These are phyloP conservation scores for Euthynnus affinis DNA, from an alignment of 2,797 vertebrate species.

Conservation along the genomic window DNA sequence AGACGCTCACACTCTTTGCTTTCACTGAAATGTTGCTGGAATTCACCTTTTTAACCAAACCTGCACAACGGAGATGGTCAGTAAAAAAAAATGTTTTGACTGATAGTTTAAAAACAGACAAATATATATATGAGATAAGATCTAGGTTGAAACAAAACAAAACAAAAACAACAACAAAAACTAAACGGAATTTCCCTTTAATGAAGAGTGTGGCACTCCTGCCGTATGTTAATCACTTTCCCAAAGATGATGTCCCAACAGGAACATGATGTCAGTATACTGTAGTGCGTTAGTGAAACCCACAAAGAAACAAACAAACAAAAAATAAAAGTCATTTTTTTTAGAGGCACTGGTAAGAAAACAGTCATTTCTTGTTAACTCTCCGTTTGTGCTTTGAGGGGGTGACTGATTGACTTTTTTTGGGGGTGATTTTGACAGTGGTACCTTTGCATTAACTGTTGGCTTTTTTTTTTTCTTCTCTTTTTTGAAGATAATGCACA, in stretches of 20 bases:
- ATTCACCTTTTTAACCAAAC: no score
- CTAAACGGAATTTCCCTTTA: conserved; percentile 22
- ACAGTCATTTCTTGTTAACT: conserved; percentile 54
- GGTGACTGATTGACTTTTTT: conserved; percentile 54
- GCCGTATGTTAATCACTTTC: not conserved
- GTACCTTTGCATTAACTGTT: conserved; percentile 38
- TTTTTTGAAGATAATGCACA: conserved; percentile 42
- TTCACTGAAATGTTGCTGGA: no score
- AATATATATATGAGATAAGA: not conserved
- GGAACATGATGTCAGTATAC: not conserved
- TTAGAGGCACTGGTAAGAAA: conserved; percentile 72
- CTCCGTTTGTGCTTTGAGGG: conserved; percentile 75
- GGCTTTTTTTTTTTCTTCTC: no score
- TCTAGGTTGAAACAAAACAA: not conserved
- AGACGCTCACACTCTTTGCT: no score
- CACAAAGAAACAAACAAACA: conserved; percentile 3
- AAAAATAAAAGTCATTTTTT: conserved; percentile 43
- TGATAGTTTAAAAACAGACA: not conserved
- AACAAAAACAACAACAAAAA: not conserved
- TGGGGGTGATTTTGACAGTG: conserved; percentile 38
- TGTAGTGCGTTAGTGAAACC: conserved; percentile 15
- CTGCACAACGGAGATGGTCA: not conserved
- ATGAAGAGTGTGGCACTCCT: conserved; percentile 23
- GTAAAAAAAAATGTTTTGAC: not conserved
- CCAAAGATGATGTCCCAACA: not conserved